phyloP scores from a whole-genome alignment of 1,140 invertebrate species.

The Temnothorax curvispinosus region DNA sequence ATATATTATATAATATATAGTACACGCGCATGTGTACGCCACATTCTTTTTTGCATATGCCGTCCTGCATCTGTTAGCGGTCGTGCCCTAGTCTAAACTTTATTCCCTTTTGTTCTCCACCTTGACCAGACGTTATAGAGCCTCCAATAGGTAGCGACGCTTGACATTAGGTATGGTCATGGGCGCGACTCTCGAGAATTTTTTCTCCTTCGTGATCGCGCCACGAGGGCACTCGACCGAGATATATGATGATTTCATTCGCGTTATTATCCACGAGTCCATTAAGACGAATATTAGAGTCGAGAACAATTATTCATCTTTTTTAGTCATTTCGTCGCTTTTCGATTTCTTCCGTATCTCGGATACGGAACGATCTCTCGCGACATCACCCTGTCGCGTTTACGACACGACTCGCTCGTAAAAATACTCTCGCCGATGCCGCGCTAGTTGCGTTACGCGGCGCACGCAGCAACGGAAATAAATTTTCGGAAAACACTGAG shows the following conservation, averaged over 20 bases:
- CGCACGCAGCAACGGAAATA: conserved; percentile 64
- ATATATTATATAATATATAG: neutral
- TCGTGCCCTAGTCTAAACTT: conserved; percentile 55
- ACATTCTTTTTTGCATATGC: conserved; percentile 52
- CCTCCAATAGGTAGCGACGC: conserved; percentile 22
- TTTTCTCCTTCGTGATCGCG: neutral
- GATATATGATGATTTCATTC: neutral
- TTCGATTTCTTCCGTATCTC: neutral
- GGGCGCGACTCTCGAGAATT: conserved; percentile 9
- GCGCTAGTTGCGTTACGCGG: neutral
- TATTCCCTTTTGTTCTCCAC: conserved; percentile 56
- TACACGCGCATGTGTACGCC: conserved; percentile 18
- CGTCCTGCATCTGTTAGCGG: conserved; percentile 64
- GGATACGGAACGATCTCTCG: neutral
- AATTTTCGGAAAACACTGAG: conserved; percentile 63
- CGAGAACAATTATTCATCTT: neutral
- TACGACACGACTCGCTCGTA: neutral
- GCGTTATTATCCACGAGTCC: neutral
- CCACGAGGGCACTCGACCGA: neutral
- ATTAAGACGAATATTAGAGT: neutral
- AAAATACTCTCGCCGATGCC: neutral
- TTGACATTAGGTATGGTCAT: conserved; percentile 57
- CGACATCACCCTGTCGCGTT: neutral
- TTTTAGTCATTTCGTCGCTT: neutral
- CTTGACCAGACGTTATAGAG: conserved; percentile 45